Base-by-base conservation (phyloP, 2,888 invertebrate species). In the Itoplectis maculator region DNA sequence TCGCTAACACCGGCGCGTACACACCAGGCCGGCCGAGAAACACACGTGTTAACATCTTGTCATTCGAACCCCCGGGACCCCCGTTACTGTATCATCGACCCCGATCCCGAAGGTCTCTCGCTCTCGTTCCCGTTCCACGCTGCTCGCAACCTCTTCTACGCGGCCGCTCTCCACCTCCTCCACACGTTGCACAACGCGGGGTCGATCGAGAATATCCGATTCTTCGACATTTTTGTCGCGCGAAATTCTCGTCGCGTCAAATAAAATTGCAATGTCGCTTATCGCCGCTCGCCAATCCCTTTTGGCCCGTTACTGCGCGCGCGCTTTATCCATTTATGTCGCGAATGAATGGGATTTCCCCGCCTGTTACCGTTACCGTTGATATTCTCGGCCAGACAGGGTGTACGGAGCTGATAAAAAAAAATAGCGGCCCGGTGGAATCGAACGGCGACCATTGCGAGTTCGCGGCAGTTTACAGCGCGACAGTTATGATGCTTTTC, bases 21-120 rank as follows among this genome's bases (percentile, higher is more conserved):
- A 75, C 74, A 45, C 63, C 59, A 72, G n/a, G 35, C 66, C 72
- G 72, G 81, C 76, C 81, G 82, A 84, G 82, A 88, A 86, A 88
- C 90, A 90, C 88, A 87, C 88, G 88, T 91, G 91, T 91, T 91
- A 91, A 91, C 91, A 91, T 89, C 88, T 89, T 91, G 91, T 91
- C 89, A 90, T 87, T 88, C 89, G 85, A 89, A 87, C 86, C 86
- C 86, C 81, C 63, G 37, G 73, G 76, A 82, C 80, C 75, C 69
- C 77, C 78, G 70, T 75, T 74, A 79, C 79, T 72, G 69, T 79
- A 79, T 75, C 74, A 66, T 37, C 82, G 79, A 75, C 66, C 75
- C 82, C 70, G 79, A 79, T 82, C 69, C 82, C 59, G 63, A 78
- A 82, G 79, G 79, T 66, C 73, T 35, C 83, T 81, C 56, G 54